Evolutionary conservation across 2,113 vertebrate genomes (phyloP), one percentile per base, ranked within the genome.

Genomic region (Micromys minutus): DNA sequence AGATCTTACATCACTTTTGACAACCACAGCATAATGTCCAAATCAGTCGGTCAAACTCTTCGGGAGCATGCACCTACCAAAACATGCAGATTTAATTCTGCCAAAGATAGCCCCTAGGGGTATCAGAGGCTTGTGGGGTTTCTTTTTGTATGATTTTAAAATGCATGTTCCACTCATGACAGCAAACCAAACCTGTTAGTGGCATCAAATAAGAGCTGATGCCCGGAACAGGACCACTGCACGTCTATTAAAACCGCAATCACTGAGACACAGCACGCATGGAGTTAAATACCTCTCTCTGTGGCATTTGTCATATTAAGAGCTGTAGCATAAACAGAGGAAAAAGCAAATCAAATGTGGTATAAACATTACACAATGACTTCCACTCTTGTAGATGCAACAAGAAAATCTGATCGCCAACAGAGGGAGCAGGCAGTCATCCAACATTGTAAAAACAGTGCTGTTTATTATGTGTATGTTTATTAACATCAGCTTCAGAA

Each of bases 281-380:
- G 90, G 88, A 24, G 52, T 0, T 88, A 97, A 98, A 97, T 97
- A 98, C 97, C 92, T 98, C 97, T 94, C 86, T 98, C 96, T 98
- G 90, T 52, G 84, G 96, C 91, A 92, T 97, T 65, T 95, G 91
- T 97, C 97, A 97, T 93, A 67, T 98, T 97, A 98, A 97, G 69
- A 97, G 72, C 97, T 98, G 95, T 84, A 92, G 57, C 76, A 47
- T 88, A 71, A 96, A 97, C 57, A 95, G 92, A 97, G 97, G 77
- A 90, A 95, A 98, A 96, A 95, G 29, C 15, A 96, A 76, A 87
- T 69, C 11, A 97, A 93, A 81, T 93, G 74, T 89, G 39, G 7
- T 87, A 47, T 57, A 88, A 95, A 91, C 74, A n/a, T 89, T 21
- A n/a, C 61, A 65, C 12, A 72, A 86, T 96, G 1, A 0, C 72